Conservation (phyloP, 2,888 invertebrate species). For the Caenorhabditis angaria region DNA sequence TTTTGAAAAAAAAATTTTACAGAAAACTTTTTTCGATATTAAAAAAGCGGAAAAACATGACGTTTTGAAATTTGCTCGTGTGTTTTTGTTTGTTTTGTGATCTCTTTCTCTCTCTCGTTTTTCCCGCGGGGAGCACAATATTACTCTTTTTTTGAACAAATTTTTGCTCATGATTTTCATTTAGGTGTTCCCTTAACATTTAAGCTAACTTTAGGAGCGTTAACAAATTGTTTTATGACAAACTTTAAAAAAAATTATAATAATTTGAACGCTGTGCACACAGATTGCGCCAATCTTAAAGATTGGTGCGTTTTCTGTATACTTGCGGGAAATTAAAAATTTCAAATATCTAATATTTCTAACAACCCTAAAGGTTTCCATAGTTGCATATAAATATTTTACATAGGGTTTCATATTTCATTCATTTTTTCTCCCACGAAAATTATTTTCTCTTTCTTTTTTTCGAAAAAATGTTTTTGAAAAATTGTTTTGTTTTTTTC, state of each 20-base stretch:
- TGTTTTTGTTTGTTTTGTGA: constrained; percentile 2
- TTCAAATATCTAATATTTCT: too few species aligned
- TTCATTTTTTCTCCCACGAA: neutral
- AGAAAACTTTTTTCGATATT: too few species aligned
- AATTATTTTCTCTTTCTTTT: constrained; percentile 6
- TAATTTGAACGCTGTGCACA: too few species aligned
- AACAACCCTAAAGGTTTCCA: neutral
- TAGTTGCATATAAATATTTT: neutral
- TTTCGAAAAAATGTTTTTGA: constrained; percentile 1
- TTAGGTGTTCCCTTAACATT: too few species aligned
- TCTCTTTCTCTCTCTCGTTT: neutral
- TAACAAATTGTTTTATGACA: too few species aligned
- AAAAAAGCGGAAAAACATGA: neutral
- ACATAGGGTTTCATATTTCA: neutral
- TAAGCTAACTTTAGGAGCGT: too few species aligned
- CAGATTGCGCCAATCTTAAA: too few species aligned
- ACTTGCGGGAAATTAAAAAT: too few species aligned
- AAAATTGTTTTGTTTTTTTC: constrained; percentile 5
- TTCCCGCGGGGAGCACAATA: neutral
- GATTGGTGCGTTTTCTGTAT: too few species aligned
- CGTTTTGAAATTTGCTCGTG: neutral
- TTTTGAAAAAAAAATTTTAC: too few species aligned
- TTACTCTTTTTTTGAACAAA: neutral
- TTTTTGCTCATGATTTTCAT: too few species aligned
- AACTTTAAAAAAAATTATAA: too few species aligned